A percentile compares a stretch with the other conserved stretches of the same genome.
phyloP scores from a whole-genome alignment of 2,113 vertebrate genomes.

The Anthoscopus minutus region DNA sequence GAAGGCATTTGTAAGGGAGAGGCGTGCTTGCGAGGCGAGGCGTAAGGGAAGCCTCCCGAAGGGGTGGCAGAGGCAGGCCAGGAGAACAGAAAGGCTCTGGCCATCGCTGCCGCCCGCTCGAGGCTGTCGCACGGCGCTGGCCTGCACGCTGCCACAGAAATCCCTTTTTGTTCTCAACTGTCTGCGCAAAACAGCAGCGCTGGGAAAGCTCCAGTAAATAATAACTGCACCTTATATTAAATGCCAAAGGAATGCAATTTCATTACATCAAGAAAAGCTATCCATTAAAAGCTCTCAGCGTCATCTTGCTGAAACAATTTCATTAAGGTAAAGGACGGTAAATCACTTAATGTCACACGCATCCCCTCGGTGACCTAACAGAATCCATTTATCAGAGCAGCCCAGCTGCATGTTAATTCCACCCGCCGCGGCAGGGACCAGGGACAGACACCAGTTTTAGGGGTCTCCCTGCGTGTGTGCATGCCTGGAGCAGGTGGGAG shows the following conservation, averaged over 20 bases:
- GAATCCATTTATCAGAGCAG: slow-evolving; percentile 87
- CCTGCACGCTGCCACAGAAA: slow-evolving; percentile 63
- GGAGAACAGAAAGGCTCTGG: not conserved
- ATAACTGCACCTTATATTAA: slow-evolving; percentile 88
- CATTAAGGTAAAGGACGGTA: slow-evolving; percentile 96
- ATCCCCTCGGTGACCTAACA: slow-evolving; percentile 85
- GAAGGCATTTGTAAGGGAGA: slow-evolving; percentile 54
- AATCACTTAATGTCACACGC: slow-evolving; percentile 90
- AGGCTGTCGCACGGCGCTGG: slow-evolving; percentile 55
- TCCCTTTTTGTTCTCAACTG: slow-evolving; percentile 75
- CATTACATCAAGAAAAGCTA: slow-evolving; percentile 90
- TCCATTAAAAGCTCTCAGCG: slow-evolving; percentile 88
- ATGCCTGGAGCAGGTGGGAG: not conserved
- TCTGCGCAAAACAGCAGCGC: slow-evolving; percentile 65
- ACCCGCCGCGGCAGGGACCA: slow-evolving; percentile 54
- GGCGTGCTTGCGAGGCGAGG: not conserved
- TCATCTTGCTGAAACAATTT: slow-evolving; percentile 94
- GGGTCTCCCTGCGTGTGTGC: not conserved
- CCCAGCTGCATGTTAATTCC: slow-evolving; percentile 87
- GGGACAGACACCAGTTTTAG: slow-evolving; percentile 31
- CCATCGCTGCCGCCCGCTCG: not conserved
- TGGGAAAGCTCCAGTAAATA: slow-evolving; percentile 82
- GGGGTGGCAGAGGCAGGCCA: not conserved
- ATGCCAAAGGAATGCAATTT: slow-evolving; percentile 87
- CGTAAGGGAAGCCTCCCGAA: slow-evolving; percentile 1